Conservation (phyloP, 1,140 invertebrate genomes). For the Acromyrmex charruanus region DNA sequence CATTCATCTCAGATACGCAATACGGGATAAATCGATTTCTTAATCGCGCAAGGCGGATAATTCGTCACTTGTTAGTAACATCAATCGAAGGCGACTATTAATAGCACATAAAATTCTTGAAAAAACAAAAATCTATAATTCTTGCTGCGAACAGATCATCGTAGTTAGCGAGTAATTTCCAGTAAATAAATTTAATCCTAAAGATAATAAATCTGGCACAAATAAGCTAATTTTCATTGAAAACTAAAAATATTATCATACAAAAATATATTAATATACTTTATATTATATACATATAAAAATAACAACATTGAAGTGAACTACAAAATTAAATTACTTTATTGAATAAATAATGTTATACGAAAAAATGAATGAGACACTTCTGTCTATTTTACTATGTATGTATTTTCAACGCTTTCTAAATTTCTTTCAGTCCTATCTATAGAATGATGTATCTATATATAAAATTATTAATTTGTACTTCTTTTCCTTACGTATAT, state of each 20-base stretch:
- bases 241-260: neutral
- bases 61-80: conserved; percentile 32
- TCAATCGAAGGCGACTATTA: conserved; percentile 5
- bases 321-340: neutral
- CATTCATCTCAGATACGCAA: conserved; percentile 43
- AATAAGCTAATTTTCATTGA: conserved; percentile 24
- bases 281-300: neutral
- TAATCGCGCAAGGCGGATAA: conserved; percentile 50
- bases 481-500: neutral
- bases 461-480: neutral
- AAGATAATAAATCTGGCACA: neutral
- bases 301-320: neutral
- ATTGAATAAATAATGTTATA: neutral
- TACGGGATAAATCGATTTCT: conserved; percentile 33
- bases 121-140: neutral
- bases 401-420: neutral
- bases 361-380: neutral
- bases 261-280: conserved; percentile 1
- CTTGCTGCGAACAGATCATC: conserved; percentile 3
- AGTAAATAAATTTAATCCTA: conserved; percentile 10
- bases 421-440: neutral
- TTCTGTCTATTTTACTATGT: neutral
- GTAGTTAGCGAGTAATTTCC: neutral
- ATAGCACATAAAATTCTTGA: conserved; percentile 1
- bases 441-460: neutral